Conservation (phyloP, 2,888 invertebrate species). For the Alcis repandata region DNA sequence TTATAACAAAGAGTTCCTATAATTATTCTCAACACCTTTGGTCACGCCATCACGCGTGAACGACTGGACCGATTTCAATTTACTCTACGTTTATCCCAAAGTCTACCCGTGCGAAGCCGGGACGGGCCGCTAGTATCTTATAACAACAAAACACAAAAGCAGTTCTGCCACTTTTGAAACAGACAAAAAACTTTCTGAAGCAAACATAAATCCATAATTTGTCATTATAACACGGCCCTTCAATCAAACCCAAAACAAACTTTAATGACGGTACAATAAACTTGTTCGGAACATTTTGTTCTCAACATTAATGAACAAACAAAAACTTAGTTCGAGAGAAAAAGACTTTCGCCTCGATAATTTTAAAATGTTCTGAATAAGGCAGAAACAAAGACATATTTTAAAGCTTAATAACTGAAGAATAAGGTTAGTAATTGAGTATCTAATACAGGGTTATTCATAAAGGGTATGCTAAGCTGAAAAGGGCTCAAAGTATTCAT, state of each 20-base stretch:
- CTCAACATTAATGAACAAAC: slow-evolving; percentile 45
- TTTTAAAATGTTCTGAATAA: slow-evolving; percentile 15
- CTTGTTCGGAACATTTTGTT: slow-evolving; percentile 38
- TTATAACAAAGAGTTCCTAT: no score
- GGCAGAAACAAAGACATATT: neutral
- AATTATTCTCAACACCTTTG: no score
- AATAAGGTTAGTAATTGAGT: neutral
- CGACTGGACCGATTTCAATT: no score
- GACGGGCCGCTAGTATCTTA: no score
- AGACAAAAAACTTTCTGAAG: slow-evolving; percentile 9
- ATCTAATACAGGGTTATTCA: neutral
- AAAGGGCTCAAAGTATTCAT: no score
- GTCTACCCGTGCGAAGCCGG: no score
- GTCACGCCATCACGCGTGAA: no score
- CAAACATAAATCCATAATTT: slow-evolving; percentile 25
- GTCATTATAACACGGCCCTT: slow-evolving; percentile 28
- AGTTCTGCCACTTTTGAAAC: no score
- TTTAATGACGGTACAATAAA: slow-evolving; percentile 34
- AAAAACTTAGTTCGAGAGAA: slow-evolving; percentile 31
- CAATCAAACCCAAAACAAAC: slow-evolving; percentile 34
- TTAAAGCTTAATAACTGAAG: neutral
- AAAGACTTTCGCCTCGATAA: slow-evolving; percentile 22
- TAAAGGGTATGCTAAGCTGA: no score
- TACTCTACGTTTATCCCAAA: no score
- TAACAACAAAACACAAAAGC: no score